Evolutionary conservation across 2,888 invertebrate genomes (phyloP).

Genomic region (Busseola fusca): DNA sequence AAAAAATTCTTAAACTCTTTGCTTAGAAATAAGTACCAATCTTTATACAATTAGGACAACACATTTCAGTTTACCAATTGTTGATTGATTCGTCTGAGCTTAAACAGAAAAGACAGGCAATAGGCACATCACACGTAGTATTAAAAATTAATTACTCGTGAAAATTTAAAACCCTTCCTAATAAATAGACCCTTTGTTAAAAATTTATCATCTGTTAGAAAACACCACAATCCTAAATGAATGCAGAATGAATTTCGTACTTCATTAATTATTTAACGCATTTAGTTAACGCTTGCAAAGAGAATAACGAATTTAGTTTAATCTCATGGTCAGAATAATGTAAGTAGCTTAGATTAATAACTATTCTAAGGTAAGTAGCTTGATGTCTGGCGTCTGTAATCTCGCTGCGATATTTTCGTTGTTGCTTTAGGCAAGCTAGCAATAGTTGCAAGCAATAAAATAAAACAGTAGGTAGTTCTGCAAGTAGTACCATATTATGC

Average conservation of each 20-base stretch:
- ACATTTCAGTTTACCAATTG: no score
- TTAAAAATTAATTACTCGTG: not conserved
- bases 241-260: constrained; percentile 4
- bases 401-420: not conserved
- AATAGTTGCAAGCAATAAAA: not conserved
- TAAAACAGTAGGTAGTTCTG: no score
- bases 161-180: not conserved
- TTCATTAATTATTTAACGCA: not conserved
- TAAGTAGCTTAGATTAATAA: not conserved
- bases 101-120: no score
- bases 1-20: no score
- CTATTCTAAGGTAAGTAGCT: no score
- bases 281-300: not conserved
- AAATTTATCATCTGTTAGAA: not conserved
- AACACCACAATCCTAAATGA: not conserved
- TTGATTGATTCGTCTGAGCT: no score
- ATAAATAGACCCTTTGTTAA: not conserved
- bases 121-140: not conserved
- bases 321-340: not conserved
- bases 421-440: no score
- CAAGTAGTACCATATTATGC: no score
- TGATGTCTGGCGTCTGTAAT: not conserved
- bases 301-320: constrained; percentile 1
- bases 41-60: not conserved
- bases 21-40: not conserved